Evolutionary conservation across 2,888 invertebrate genomes (phyloP).

Genomic region (Trachelus tabidus): DNA sequence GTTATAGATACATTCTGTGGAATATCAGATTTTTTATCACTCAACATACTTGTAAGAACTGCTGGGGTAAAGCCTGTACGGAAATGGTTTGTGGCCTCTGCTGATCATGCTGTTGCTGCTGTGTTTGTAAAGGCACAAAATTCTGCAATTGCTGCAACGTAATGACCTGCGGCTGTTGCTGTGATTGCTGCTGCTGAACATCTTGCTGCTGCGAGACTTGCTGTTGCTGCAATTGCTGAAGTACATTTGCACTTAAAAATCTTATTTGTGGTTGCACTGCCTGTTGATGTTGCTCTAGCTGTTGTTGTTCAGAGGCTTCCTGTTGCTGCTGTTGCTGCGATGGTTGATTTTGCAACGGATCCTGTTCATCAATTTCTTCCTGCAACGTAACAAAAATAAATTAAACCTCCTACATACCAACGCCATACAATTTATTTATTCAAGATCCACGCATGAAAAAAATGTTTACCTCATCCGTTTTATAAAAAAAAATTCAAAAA

Average conservation of each 20-base stretch:
- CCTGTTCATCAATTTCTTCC: constrained; percentile 60
- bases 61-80: constrained; percentile 68
- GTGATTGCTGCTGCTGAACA: constrained; percentile 64
- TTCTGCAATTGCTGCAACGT: constrained; percentile 68
- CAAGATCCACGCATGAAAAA: neutral
- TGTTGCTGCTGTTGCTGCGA: constrained; percentile 32
- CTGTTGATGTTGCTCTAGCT: constrained; percentile 44
- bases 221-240: constrained; percentile 62
- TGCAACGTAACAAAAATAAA: constrained; percentile 17
- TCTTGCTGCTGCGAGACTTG: constrained; percentile 56
- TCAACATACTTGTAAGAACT: constrained; percentile 67
- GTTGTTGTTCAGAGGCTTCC: constrained; percentile 32
- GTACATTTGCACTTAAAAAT: constrained; percentile 57
- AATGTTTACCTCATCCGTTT: neutral
- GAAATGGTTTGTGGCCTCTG: constrained; percentile 64
- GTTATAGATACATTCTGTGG: neutral
- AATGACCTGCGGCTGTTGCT: constrained; percentile 65
- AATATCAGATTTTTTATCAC: neutral
- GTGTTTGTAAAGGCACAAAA: constrained; percentile 64
- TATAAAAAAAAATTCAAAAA: neutral
- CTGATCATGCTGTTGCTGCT: constrained; percentile 60
- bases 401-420: neutral
- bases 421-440: neutral
- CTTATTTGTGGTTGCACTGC: constrained; percentile 57
- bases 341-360: constrained; percentile 46